Evolutionary conservation across 2,888 invertebrate species (phyloP), one percentile per base, ranked within the genome.

Genomic region (Endomychus coccineus): DNA sequence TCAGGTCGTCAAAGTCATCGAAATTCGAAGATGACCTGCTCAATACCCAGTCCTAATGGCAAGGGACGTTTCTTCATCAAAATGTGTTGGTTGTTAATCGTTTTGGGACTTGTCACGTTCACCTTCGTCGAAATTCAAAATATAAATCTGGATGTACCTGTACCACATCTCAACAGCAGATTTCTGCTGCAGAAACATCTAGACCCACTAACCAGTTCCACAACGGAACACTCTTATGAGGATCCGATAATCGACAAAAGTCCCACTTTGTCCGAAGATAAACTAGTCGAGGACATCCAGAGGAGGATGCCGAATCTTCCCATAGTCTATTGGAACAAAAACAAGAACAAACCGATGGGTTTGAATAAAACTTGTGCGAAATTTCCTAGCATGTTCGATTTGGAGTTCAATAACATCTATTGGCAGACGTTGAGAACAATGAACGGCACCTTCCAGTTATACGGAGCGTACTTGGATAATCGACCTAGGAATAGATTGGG

Each of bases 401-500:
- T 92, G 44, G 87, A 92, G 62, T 92, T 89, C 69, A 90, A 90
- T 68, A 92, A 92, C 61, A 78, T 88, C 35, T 91, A 91, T 65
- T 92, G 92, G 92, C 92, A 92, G 68, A 85, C 83, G 30, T 61
- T 90, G 59, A 76, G 77, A 49, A 80, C 86, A 4, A 74, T 77
- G 22, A 85, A 89, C 54, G 89, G 90, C n/a, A 87, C 88, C 2
- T 91, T 91, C 59, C 88, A 90, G 62, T 67, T 92, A 13, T 91
- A 83, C 63, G 90, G 89, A 6, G 92, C 92, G 6, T 92, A 90
- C 65, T 78, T 88, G 59, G 92, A 92, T 63, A 78, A 79, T 33
- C 73, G 92, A 16, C 77, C 78, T 48, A 70, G 81, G 42, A 88
- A 88, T 36, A 70, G 77, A 32, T 74, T 90, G 46, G 89, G 88